These are phyloP conservation scores for Deroplatys truncata DNA, from an alignment of 2,888 invertebrate genomes.

Conservation along the genomic window DNA sequence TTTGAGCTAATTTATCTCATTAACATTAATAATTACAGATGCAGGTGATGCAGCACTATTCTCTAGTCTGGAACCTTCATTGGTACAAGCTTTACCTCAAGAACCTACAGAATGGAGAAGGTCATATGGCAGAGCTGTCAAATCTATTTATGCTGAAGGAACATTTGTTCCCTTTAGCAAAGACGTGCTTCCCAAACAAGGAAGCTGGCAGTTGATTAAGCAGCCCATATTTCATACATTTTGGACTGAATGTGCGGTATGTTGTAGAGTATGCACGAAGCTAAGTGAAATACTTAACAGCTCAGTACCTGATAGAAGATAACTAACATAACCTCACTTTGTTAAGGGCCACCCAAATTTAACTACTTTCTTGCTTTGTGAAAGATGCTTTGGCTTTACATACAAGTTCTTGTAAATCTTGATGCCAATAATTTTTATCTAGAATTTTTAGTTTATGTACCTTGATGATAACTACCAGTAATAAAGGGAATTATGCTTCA, in stretches of 20 bases:
- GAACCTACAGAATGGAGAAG: slow-evolving; percentile 91
- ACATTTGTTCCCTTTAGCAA: slow-evolving; percentile 76
- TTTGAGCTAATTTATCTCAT: background rate
- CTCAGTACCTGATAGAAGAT: background rate
- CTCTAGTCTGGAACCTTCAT: slow-evolving; percentile 71
- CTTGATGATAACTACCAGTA: too few relatives aligned
- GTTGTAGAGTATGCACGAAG: slow-evolving; percentile 37
- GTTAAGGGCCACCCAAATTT: background rate
- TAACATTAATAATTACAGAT: slow-evolving; percentile 50
- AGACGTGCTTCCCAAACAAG: slow-evolving; percentile 66
- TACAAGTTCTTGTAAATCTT: too few relatives aligned
- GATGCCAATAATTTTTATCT: too few relatives aligned
- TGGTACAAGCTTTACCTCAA: slow-evolving; percentile 75
- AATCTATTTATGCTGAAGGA: slow-evolving; percentile 78
- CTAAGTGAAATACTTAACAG: background rate
- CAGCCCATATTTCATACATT: slow-evolving; percentile 91
- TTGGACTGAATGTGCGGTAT: slow-evolving; percentile 91
- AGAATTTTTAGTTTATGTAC: too few relatives aligned
- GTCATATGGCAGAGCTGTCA: slow-evolving; percentile 80
- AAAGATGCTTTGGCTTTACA: background rate
- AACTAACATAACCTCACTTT: background rate
- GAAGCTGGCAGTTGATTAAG: slow-evolving; percentile 73
- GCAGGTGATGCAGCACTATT: slow-evolving; percentile 83
- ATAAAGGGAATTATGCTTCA: too few relatives aligned
- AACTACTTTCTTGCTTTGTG: background rate